Evolutionary conservation across 2,113 vertebrate genomes (phyloP).

Genomic region (Ceuthmochares aereus): DNA sequence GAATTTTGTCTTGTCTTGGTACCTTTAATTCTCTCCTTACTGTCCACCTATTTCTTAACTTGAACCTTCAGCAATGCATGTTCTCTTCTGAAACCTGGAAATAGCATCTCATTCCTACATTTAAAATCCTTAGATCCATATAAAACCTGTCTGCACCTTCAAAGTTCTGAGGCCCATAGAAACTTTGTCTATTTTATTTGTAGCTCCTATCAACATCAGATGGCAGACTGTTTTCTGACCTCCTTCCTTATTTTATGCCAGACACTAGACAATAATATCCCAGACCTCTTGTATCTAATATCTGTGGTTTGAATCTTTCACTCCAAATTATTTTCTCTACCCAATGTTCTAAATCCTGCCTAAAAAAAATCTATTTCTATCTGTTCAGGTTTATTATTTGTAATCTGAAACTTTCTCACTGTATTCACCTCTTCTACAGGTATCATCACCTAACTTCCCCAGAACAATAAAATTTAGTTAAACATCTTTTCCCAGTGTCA

Average conservation of each 20-base stretch:
- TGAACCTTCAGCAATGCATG: background rate
- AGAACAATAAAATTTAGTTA: background rate
- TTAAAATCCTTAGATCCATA: background rate
- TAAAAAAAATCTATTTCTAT: background rate
- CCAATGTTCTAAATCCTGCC: background rate
- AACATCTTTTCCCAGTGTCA: background rate
- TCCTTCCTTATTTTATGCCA: background rate
- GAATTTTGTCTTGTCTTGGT: background rate
- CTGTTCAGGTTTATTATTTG: background rate
- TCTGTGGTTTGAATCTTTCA: background rate
- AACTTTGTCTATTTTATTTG: background rate
- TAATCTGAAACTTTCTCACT: background rate
- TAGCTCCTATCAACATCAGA: background rate
- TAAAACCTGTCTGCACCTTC: background rate
- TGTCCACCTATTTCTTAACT: background rate
- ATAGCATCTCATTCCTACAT: background rate
- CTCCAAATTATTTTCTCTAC: background rate
- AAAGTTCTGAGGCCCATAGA: background rate
- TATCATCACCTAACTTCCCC: background rate
- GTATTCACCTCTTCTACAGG: background rate
- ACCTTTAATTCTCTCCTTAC: background rate
- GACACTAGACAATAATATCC: background rate
- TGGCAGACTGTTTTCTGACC: background rate
- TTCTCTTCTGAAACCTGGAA: constrained; percentile 3
- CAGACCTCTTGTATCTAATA: background rate